A percentile compares a stretch with the other conserved stretches of the same genome.
Evolutionary conservation across 92 coral and sea anemone species (phyloP).

Genomic region (Palythoa grandiflora): DNA sequence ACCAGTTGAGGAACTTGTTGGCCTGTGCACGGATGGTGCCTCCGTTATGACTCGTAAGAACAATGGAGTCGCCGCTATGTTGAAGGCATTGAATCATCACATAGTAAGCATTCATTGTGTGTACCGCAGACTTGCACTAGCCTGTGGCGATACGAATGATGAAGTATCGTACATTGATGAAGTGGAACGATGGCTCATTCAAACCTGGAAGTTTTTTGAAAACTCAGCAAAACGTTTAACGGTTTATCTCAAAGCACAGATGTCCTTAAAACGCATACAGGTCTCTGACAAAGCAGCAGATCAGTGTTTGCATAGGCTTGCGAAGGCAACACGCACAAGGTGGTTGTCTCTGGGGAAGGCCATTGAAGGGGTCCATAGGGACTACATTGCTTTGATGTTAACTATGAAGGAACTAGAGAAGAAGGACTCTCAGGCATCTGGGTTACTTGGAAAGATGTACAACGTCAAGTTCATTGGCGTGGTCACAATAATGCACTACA

Average conservation of each 20-base stretch:
- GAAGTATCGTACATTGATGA: slow-evolving; percentile 47
- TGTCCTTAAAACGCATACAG: slow-evolving; percentile 40
- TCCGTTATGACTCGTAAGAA: slow-evolving; percentile 56
- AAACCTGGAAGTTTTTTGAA: slow-evolving; percentile 50
- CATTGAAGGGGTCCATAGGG: slow-evolving; percentile 25
- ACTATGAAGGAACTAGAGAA: slow-evolving; percentile 21
- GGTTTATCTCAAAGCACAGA: slow-evolving; percentile 22
- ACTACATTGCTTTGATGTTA: slow-evolving; percentile 34
- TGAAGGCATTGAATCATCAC: slow-evolving; percentile 20
- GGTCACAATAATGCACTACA: slow-evolving; percentile 38
- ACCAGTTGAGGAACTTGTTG: slow-evolving; percentile 31
- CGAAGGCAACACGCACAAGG: slow-evolving; percentile 44
- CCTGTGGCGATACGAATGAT: slow-evolving; percentile 48
- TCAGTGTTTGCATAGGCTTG: slow-evolving; percentile 22
- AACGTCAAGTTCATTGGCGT: slow-evolving; percentile 39
- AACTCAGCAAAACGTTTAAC: slow-evolving; percentile 52
- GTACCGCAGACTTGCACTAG: slow-evolving; percentile 53
- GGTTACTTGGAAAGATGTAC: slow-evolving; percentile 48
- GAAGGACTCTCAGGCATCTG: slow-evolving; percentile 37
- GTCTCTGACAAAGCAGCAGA: slow-evolving; percentile 32
- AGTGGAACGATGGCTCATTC: slow-evolving; percentile 56
- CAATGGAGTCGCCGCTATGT: slow-evolving; percentile 54
- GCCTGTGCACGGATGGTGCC: slow-evolving; percentile 58
- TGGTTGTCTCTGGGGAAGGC: slow-evolving; percentile 49
- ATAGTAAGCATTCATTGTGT: background rate